Evolutionary conservation across 2,797 vertebrate species (phyloP).

Genomic region (Lagodon rhomboides): DNA sequence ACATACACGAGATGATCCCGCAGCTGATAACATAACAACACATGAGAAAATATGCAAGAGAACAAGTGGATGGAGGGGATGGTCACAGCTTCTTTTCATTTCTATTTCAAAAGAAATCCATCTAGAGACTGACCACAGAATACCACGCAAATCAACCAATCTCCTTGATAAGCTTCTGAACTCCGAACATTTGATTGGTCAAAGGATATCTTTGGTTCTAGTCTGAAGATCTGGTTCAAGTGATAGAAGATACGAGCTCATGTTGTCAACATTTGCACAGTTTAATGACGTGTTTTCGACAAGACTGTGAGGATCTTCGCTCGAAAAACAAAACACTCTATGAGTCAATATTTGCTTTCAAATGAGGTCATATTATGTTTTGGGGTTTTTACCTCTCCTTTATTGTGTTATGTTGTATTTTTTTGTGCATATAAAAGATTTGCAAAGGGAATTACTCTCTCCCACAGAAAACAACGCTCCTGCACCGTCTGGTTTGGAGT

Average conservation of each 20-base stretch:
- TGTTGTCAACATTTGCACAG: neutral
- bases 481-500: too few relatives aligned
- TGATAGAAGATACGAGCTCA: neutral
- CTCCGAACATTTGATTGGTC: neutral
- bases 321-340: too few relatives aligned
- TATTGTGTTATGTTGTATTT: too few relatives aligned
- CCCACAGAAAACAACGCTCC: too few relatives aligned
- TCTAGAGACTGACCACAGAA: neutral
- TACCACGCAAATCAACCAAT: too few relatives aligned
- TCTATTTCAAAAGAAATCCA: neutral
- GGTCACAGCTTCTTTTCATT: neutral
- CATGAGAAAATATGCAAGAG: neutral
- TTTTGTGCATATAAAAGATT: too few relatives aligned
- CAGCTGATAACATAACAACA: too few relatives aligned
- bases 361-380: too few relatives aligned
- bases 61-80: neutral
- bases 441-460: too few relatives aligned
- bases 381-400: too few relatives aligned
- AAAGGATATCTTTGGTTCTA: slow-evolving; percentile 1
- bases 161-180: neutral
- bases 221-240: neutral
- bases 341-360: too few relatives aligned
- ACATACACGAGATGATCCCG: neutral
- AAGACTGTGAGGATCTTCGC: neutral
- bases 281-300: neutral